phyloP scores from a whole-genome alignment of 2,113 vertebrate genomes.

The Gavia stellata region DNA sequence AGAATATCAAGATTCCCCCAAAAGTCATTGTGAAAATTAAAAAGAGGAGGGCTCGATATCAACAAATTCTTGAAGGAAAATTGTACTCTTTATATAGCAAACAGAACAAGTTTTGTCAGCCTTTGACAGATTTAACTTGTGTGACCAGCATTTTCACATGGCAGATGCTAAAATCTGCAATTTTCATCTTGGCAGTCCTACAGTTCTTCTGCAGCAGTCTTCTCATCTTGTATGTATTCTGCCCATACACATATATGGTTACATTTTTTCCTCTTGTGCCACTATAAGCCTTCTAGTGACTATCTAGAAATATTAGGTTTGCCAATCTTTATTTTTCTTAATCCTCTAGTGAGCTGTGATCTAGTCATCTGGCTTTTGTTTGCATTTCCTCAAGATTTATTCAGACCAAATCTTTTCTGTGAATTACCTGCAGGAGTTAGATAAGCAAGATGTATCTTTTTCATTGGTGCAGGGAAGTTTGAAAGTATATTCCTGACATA shows the following conservation, averaged over 20 bases:
- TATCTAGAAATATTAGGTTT: slow-evolving; percentile 9
- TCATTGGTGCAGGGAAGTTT: not conserved
- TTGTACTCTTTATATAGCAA: not conserved
- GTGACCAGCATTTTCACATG: not conserved
- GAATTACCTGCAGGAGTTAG: slow-evolving; percentile 9
- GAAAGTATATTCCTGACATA: slow-evolving; percentile 25
- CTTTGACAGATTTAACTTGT: not conserved
- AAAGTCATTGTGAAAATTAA: not conserved
- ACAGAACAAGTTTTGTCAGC: not conserved
- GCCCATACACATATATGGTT: not conserved
- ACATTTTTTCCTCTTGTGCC: not conserved
- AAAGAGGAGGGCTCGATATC: not conserved
- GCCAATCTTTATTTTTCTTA: slow-evolving; percentile 19
- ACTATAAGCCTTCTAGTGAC: not conserved
- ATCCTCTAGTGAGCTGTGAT: not conserved
- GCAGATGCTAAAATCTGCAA: not conserved
- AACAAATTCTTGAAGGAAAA: not conserved
- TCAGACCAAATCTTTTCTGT: not conserved
- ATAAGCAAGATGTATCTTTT: slow-evolving; percentile 17
- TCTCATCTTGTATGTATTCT: slow-evolving; percentile 1
- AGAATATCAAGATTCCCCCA: not conserved
- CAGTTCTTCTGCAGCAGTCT: not conserved
- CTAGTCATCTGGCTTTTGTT: slow-evolving; percentile 23
- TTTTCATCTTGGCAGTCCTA: not conserved
- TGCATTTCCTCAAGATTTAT: slow-evolving; percentile 27